Percentiles rank a stretch among this genome's conserved stretches.
Evolutionary conservation across 37 sponge, comb jelly and placozoan species (phyloP).

Genomic region (Ianthella basta): DNA sequence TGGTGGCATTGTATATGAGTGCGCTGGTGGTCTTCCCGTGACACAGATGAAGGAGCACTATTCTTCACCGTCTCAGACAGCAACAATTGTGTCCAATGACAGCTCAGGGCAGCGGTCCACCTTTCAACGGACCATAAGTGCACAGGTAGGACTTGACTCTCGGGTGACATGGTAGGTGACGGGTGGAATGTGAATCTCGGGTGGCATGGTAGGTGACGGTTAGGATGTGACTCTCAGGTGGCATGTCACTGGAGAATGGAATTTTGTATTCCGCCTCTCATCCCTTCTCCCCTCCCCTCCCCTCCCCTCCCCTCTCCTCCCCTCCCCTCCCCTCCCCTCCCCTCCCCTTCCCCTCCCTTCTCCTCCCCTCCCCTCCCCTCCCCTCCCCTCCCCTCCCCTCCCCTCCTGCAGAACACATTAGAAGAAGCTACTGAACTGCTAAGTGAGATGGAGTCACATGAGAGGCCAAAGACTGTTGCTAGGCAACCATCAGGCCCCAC

Average conservation of each 20-base stretch:
- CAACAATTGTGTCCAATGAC: constrained; percentile 84
- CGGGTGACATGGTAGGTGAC: background rate
- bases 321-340: background rate
- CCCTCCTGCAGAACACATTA: constrained; percentile 64
- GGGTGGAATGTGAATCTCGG: too few species aligned
- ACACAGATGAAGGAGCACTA: constrained; percentile 49
- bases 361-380: background rate
- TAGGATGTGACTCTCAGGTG: too few species aligned
- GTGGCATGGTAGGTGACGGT: too few species aligned
- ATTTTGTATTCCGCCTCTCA: too few species aligned
- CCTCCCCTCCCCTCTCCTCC: too few species aligned
- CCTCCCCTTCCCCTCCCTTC: background rate
- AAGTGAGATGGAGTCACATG: constrained; percentile 73
- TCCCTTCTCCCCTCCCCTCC: too few species aligned
- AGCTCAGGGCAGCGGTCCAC: constrained; percentile 43
- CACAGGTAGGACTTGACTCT: constrained; percentile 66
- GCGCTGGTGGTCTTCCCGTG: background rate
- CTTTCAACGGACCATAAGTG: constrained; percentile 92
- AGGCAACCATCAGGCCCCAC: too few species aligned
- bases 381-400: background rate
- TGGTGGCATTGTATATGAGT: background rate
- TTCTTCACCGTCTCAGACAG: constrained; percentile 44
- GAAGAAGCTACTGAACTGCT: constrained; percentile 83
- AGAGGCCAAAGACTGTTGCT: background rate
- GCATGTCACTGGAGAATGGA: too few species aligned